Percentiles rank a stretch among this genome's conserved stretches.
Conservation (phyloP, 2,797 vertebrate species). For the Triplophysa yarkandensis region DNA sequence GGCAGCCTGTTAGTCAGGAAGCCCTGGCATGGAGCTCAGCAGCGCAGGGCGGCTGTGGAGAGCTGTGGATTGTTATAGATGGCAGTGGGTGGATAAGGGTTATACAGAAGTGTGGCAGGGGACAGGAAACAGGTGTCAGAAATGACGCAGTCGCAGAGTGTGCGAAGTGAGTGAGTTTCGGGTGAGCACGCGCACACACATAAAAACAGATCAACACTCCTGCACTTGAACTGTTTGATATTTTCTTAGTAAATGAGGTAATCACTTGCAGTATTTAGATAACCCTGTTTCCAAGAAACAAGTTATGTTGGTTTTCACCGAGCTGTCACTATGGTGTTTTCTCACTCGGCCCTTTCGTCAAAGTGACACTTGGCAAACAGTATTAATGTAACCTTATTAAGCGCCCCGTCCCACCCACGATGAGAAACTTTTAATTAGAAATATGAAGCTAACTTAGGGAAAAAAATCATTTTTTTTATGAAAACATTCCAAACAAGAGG, state of each 20-base stretch:
- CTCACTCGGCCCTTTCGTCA: not conserved
- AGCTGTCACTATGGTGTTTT: not conserved
- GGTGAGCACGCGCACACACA: conserved; percentile 20
- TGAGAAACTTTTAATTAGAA: no score
- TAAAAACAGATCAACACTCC: conserved; percentile 27
- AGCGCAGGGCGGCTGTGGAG: conserved; percentile 12
- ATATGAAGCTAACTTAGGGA: no score
- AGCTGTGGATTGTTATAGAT: conserved; percentile 45
- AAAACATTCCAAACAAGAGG: not conserved
- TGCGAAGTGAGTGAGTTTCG: conserved; percentile 44
- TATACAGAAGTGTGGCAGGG: conserved; percentile 45
- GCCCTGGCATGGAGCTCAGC: conserved; percentile 40
- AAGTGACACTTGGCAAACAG: no score
- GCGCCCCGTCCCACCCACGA: no score
- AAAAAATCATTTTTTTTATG: not conserved
- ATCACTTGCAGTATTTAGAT: conserved; percentile 25
- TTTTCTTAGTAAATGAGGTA: conserved; percentile 41
- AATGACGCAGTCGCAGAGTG: conserved; percentile 55
- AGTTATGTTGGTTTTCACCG: not conserved
- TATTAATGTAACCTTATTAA: no score
- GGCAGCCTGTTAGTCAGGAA: conserved; percentile 55
- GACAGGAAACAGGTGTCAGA: conserved; percentile 62
- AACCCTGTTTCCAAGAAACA: not conserved
- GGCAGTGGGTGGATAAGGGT: conserved; percentile 48
- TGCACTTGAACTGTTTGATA: conserved; percentile 38